A percentile compares a stretch with the other conserved stretches of the same genome.
phyloP scores from a whole-genome alignment of 2,888 invertebrate genomes.

The Pachycephus smyrnensis region DNA sequence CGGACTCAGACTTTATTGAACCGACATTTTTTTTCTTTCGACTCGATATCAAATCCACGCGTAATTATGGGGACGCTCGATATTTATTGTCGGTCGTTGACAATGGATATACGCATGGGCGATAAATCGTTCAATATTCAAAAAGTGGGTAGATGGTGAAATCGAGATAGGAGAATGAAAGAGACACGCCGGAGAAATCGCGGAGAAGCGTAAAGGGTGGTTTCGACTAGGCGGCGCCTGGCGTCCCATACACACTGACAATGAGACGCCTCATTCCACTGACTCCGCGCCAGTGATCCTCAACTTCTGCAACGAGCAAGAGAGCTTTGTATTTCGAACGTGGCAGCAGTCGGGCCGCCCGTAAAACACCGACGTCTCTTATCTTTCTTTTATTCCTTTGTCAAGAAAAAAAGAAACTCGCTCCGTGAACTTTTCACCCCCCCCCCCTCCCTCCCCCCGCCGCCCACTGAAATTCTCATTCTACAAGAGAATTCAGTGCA shows the following conservation, averaged over 20 bases:
- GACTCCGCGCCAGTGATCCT: not conserved
- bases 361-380: too few species aligned
- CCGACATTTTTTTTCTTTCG: not conserved
- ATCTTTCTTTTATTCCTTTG: conserved; percentile 2
- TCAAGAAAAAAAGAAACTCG: conserved; percentile 18
- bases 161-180: not conserved
- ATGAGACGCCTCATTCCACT: not conserved
- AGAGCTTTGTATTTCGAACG: too few species aligned
- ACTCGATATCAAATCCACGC: not conserved
- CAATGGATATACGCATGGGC: not conserved
- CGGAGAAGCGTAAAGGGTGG: not conserved
- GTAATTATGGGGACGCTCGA: not conserved
- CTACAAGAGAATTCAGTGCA: not conserved
- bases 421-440: conserved; percentile 18
- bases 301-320: too few species aligned
- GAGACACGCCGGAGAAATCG: not conserved
- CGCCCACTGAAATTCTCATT: not conserved
- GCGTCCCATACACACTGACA: conserved; percentile 1
- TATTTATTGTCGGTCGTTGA: not conserved
- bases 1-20: not conserved
- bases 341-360: too few species aligned
- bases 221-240: conserved; percentile 9
- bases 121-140: not conserved
- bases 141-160: not conserved
- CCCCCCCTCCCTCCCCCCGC: not conserved